Evolutionary conservation across 1,140 invertebrate species (phyloP).

Genomic region (Aphidius gifuensis): DNA sequence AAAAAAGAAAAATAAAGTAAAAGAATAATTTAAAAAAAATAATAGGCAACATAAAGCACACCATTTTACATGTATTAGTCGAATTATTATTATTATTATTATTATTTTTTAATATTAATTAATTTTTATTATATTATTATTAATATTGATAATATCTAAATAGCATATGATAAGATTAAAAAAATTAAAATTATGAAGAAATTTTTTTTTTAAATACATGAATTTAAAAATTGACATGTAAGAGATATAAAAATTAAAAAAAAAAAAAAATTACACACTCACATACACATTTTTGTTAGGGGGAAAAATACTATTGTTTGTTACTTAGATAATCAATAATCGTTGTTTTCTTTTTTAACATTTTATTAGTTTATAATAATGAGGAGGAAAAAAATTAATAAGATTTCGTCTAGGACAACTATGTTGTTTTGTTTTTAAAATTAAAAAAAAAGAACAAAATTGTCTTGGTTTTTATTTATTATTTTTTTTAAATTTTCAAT

Average conservation of each 20-base stretch:
- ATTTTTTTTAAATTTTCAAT: neutral
- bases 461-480: conserved; percentile 7
- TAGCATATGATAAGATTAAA: conserved; percentile 17
- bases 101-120: neutral
- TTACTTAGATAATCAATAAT: conserved; percentile 55
- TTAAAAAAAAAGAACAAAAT: neutral
- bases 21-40: neutral
- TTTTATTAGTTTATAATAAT: conserved; percentile 51
- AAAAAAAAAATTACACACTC: conserved; percentile 26
- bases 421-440: conserved; percentile 51
- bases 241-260: conserved; percentile 23
- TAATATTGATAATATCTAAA: conserved; percentile 14
- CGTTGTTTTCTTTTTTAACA: conserved; percentile 55
- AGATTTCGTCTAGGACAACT: conserved; percentile 45
- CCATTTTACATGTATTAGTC: conserved; percentile 26
- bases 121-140: conserved; percentile 4
- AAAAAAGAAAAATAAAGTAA: neutral
- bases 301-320: conserved; percentile 53
- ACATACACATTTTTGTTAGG: conserved; percentile 25
- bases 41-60: conserved; percentile 19
- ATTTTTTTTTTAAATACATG: no score
- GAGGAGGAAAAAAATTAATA: conserved; percentile 4
- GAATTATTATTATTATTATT: conserved; percentile 24
- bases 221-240: conserved; percentile 1
- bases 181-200: conserved; percentile 8